Base-by-base conservation (phyloP, 2,888 invertebrate species). In the Drosophila acutilabella region DNA sequence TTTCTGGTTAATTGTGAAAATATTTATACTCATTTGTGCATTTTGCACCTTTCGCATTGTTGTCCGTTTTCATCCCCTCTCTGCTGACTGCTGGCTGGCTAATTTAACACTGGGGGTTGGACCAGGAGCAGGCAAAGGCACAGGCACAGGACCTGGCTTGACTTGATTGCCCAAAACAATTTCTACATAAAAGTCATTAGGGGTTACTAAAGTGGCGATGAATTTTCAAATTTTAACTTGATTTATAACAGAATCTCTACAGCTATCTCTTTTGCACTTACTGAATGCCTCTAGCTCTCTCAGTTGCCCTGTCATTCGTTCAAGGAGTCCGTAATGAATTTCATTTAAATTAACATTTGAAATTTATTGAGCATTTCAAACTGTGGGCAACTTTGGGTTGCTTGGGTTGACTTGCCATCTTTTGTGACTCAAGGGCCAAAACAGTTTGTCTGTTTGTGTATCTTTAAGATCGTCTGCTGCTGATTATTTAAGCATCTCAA, bases 201-300 rank as follows among this genome's bases (percentile, higher is more conserved):
- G 90, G 90, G 88, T 91, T 88, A 91, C 91, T 83, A 92, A 90
- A 92, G 91, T 91, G 91, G 91, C 92, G 91, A 91, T 90, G 91
- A 91, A 91, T 92, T 91, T 90, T 75, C 77, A 87, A 85, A 89
- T 80, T 88, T 85, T 75, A 79, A 81, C 87, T 89, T 90, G 91
- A 90, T 91, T 90, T 90, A 91, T 91, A 90, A 83, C 79, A 70
- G 79, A 83, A 76, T 81, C 62, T 47, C 45, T 20, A 50, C 60
- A 58, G 14, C 44, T 36, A 4, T 67, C 54, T 50, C 42, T 16
- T 74, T 82, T 41, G 36, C 51, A 16, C 51, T 68, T 45, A 18
- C 13, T 45, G 13, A 41, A 23, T 60, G 48, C 40, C 72, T 78
- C 42, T 47, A 57, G 38, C 59, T 61, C 54, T 23, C 42, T 14